These are phyloP conservation scores for Megaceryle maxima DNA, from an alignment of 2,113 vertebrate genomes.

Conservation along the genomic window DNA sequence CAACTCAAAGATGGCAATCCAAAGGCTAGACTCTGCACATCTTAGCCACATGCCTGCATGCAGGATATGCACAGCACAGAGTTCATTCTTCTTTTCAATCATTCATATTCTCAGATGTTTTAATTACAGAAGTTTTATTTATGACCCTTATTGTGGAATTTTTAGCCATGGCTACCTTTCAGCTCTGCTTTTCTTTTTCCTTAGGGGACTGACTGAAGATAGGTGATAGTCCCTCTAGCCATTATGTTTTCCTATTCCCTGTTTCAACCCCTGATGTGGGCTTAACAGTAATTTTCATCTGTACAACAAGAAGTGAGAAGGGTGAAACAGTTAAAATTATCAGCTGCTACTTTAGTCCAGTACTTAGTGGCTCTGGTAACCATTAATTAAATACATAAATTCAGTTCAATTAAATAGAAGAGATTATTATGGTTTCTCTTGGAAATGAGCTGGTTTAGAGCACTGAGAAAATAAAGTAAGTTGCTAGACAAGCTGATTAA, in stretches of 20 bases:
- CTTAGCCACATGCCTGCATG: background rate
- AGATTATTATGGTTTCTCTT: slow-evolving; percentile 46
- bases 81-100: background rate
- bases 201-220: background rate
- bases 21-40: background rate
- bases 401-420: slow-evolving; percentile 11
- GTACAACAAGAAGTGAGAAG: background rate
- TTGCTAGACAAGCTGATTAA: slow-evolving; percentile 40
- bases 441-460: slow-evolving; percentile 34
- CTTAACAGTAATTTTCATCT: background rate
- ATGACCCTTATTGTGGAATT: background rate
- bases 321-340: background rate
- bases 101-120: background rate
- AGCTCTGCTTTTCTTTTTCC: background rate
- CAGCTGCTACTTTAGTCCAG: background rate
- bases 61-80: background rate
- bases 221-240: background rate
- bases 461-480: background rate
- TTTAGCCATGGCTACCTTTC: background rate
- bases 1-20: background rate
- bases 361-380: slow-evolving; percentile 32
- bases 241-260: background rate
- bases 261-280: background rate
- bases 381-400: slow-evolving; percentile 4
- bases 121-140: background rate